phyloP scores from a whole-genome alignment of 2,113 vertebrate genomes.

The Perca fluviatilis region DNA sequence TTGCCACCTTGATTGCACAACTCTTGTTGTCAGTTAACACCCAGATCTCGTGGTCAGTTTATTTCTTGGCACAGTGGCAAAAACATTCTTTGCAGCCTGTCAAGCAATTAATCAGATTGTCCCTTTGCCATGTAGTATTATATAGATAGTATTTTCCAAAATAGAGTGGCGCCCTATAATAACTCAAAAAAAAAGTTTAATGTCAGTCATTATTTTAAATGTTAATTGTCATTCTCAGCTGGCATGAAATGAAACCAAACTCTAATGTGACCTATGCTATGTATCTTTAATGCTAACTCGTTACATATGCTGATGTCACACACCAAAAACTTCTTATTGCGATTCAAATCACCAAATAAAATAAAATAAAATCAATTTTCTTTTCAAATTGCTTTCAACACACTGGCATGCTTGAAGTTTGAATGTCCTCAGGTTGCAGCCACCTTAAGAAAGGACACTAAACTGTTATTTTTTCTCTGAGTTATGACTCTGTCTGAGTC shows the following conservation, averaged over 20 bases:
- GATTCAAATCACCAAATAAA: not conserved
- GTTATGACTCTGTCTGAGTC: conserved; percentile 27
- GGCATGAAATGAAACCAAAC: not conserved
- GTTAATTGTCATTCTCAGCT: not conserved
- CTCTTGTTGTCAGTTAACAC: conserved; percentile 4
- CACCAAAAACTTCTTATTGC: not conserved
- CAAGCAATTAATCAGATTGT: conserved; percentile 14
- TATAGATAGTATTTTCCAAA: not conserved
- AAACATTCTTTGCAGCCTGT: not conserved
- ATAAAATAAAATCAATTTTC: not conserved
- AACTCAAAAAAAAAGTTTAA: not conserved
- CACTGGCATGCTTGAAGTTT: not conserved
- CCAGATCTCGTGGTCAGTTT: not conserved
- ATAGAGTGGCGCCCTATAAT: not conserved
- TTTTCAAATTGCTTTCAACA: not conserved
- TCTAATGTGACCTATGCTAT: not conserved
- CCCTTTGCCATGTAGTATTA: conserved; percentile 2
- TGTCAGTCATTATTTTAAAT: not conserved
- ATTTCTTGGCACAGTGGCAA: conserved; percentile 2
- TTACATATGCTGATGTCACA: not conserved
- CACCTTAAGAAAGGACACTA: not conserved
- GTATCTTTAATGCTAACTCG: not conserved
- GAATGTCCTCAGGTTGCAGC: not conserved
- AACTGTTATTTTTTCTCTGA: not conserved
- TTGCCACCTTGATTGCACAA: not conserved